Evolutionary conservation across 2,113 vertebrate species (phyloP).

Genomic region (Macquaria ambigua): DNA sequence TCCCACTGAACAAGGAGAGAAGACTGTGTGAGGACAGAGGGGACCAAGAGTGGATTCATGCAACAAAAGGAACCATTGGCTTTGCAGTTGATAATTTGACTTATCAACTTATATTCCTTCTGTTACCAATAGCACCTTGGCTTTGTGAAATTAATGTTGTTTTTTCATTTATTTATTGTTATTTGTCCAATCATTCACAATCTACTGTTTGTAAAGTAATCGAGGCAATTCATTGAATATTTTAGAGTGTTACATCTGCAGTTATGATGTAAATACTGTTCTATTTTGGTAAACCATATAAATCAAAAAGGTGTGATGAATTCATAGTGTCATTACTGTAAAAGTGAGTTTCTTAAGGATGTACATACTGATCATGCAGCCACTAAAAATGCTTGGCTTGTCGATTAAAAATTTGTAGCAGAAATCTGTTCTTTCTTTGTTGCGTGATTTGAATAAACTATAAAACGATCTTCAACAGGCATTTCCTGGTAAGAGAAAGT

Average conservation of each 20-base stretch:
- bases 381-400: background rate
- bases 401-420: background rate
- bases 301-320: slow-evolving; percentile 31
- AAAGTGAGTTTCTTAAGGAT: background rate
- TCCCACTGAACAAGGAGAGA: slow-evolving; percentile 13
- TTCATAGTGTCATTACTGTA: slow-evolving; percentile 1
- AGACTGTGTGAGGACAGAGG: slow-evolving; percentile 6
- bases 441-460: slow-evolving; percentile 47
- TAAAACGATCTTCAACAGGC: background rate
- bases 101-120: slow-evolving; percentile 6
- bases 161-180: slow-evolving; percentile 12
- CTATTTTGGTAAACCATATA: slow-evolving; percentile 54
- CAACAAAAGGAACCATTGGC: background rate
- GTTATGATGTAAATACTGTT: slow-evolving; percentile 35
- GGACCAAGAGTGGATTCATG: slow-evolving; percentile 13
- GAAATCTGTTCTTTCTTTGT: slow-evolving; percentile 20
- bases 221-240: background rate
- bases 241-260: background rate
- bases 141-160: slow-evolving; percentile 5
- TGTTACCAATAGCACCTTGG: slow-evolving; percentile 9
- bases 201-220: background rate
- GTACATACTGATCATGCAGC: background rate
- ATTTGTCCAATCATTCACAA: background rate
- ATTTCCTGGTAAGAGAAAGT: slow-evolving; percentile 31
- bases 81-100: slow-evolving; percentile 14